Conservation (phyloP, 1,140 invertebrate species). For the Plodia interpunctella region DNA sequence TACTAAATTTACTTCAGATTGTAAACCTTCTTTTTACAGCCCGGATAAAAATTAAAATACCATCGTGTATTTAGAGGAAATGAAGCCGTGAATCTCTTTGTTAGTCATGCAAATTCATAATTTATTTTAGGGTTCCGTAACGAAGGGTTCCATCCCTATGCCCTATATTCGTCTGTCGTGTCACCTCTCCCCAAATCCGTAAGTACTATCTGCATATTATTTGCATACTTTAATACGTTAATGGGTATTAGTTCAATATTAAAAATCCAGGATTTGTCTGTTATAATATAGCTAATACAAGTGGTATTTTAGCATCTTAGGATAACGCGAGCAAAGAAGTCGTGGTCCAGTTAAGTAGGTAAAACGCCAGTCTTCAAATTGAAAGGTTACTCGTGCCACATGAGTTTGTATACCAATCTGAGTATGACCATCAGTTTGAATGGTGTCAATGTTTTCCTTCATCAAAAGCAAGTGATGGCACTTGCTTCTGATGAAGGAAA, state of each 20-base stretch:
- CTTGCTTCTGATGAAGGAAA: too few species aligned
- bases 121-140: slow-evolving; percentile 5
- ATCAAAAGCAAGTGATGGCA: too few species aligned
- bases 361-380: too few species aligned
- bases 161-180: slow-evolving; percentile 1
- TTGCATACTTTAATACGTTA: background rate
- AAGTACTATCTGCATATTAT: slow-evolving; percentile 1
- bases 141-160: slow-evolving; percentile 5
- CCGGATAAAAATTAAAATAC: background rate
- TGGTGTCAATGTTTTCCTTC: too few species aligned
- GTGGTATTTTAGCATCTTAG: too few species aligned
- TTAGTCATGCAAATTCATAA: slow-evolving; percentile 2
- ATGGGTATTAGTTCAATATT: background rate
- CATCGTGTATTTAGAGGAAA: background rate
- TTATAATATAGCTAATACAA: too few species aligned
- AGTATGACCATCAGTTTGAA: too few species aligned
- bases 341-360: too few species aligned
- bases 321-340: too few species aligned
- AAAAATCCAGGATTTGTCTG: too few species aligned
- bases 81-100: slow-evolving; percentile 1
- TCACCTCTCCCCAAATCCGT: background rate
- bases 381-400: too few species aligned
- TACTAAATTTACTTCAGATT: background rate
- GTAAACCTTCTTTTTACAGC: background rate
- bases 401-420: too few species aligned